These are phyloP conservation scores for Rhopalosiphum padi DNA, from an alignment of 1,140 invertebrate genomes.

Conservation along the genomic window DNA sequence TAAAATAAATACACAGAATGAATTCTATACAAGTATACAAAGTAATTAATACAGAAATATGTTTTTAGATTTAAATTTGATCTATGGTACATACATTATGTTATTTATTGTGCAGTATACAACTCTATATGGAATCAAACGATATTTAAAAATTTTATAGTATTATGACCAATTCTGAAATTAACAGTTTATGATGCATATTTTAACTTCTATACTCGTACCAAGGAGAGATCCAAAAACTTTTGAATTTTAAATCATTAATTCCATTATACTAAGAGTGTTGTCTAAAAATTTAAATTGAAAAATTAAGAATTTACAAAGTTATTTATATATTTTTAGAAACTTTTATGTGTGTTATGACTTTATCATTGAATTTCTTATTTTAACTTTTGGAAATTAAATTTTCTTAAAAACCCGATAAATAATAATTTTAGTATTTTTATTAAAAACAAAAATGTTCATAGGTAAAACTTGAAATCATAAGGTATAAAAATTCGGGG, in stretches of 20 bases:
- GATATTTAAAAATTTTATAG: background rate
- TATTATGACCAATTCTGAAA: background rate
- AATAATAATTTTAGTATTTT: background rate
- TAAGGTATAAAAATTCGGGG: background rate
- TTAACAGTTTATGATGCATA: background rate
- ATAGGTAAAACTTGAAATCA: background rate
- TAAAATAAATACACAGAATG: background rate
- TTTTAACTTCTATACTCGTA: background rate
- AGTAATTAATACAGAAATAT: background rate
- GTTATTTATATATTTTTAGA: too few relatives aligned
- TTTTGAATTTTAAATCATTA: conserved; percentile 12
- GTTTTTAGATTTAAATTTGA: background rate
- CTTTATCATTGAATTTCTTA: background rate
- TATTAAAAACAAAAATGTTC: background rate
- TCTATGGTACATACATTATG: background rate
- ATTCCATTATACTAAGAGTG: background rate
- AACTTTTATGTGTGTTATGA: background rate
- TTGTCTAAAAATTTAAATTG: conserved; percentile 10
- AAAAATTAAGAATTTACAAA: conserved; percentile 31
- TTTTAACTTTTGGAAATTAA: background rate
- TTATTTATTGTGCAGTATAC: background rate
- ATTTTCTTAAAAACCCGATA: background rate
- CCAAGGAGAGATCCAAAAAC: background rate
- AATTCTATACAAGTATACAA: background rate
- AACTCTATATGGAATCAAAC: background rate